phyloP scores from a whole-genome alignment of 1,140 invertebrate genomes.

The Drosophila willistoni region DNA sequence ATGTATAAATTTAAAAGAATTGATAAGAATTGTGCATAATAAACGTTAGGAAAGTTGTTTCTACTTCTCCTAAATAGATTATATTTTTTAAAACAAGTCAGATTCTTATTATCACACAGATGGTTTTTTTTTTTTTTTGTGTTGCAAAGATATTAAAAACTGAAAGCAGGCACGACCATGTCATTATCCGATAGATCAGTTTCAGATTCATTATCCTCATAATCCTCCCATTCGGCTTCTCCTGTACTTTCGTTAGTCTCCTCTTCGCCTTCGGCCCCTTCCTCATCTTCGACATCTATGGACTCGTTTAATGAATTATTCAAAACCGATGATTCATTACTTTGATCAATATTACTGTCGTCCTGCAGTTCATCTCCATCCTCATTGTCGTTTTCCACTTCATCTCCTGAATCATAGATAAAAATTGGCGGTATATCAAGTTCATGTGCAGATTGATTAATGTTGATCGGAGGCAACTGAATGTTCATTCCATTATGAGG shows the following conservation, averaged over 20 bases:
- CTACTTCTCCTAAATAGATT: too few species aligned
- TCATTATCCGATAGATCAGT: constrained; percentile 31
- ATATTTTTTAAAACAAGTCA: neutral
- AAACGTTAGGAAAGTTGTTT: too few species aligned
- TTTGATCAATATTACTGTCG: too few species aligned
- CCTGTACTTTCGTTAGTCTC: neutral
- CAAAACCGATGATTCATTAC: too few species aligned
- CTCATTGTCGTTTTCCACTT: neutral
- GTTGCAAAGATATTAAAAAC: constrained; percentile 7
- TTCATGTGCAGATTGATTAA: too few species aligned
- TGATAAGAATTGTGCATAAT: too few species aligned
- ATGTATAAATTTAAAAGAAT: too few species aligned
- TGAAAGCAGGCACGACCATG: too few species aligned
- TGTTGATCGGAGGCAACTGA: too few species aligned
- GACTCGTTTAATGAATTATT: neutral
- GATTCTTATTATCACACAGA: neutral
- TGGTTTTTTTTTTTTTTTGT: neutral
- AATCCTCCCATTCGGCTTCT: constrained; percentile 5
- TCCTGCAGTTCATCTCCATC: neutral
- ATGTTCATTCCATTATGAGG: too few species aligned
- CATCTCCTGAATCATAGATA: neutral
- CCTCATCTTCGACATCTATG: constrained; percentile 5
- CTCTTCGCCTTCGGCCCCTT: neutral
- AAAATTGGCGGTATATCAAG: neutral
- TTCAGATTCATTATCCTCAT: constrained; percentile 14